Evolutionary conservation across 2,113 vertebrate genomes (phyloP).

Genomic region (Limnothrissa miodon): DNA sequence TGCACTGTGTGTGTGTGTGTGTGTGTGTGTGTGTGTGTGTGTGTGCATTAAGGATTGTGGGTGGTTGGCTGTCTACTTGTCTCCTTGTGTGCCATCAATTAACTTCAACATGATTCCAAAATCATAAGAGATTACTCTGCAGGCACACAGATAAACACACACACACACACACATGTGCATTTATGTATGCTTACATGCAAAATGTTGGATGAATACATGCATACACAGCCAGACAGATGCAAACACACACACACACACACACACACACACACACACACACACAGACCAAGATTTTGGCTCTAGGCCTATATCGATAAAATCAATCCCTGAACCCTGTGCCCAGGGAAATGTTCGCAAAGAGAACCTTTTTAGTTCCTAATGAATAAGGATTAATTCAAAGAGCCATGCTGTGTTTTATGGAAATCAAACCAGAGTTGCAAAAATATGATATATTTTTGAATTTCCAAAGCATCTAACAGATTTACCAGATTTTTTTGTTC

Average conservation of each 20-base stretch:
- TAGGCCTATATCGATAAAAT: constrained; percentile 7
- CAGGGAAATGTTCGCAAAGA: background rate
- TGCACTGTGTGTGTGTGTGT: background rate
- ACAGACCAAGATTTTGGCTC: background rate
- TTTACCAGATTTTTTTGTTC: background rate
- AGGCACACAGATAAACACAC: background rate
- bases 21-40: background rate
- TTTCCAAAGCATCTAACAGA: too few species aligned
- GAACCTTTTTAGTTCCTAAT: background rate
- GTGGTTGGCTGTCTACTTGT: background rate
- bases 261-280: background rate
- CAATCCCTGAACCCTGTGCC: constrained; percentile 3
- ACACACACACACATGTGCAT: background rate
- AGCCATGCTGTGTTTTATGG: background rate
- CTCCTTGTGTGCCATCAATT: background rate
- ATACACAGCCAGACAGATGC: background rate
- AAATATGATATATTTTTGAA: background rate
- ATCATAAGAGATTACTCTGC: background rate
- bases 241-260: background rate
- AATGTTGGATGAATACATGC: background rate
- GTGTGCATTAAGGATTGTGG: background rate
- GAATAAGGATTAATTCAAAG: background rate
- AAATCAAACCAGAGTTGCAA: background rate
- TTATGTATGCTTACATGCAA: background rate
- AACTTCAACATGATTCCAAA: background rate